These are phyloP conservation scores for Illadopsis cleaveri DNA, from an alignment of 2,113 vertebrate genomes.

Conservation along the genomic window DNA sequence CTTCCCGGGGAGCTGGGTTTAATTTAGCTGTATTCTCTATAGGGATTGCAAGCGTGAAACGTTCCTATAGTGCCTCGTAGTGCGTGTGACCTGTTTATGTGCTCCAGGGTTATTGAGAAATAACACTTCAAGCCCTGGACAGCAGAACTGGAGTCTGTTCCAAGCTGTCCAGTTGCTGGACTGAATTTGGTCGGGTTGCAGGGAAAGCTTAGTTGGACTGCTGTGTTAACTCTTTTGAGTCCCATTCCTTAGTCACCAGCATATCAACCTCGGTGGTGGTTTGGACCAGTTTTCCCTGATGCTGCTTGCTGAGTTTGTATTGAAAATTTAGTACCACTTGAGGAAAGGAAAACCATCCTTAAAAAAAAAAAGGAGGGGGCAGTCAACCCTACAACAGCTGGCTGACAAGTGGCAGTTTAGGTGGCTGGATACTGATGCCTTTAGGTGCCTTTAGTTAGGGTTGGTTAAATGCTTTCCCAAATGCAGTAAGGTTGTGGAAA, in stretches of 20 bases:
- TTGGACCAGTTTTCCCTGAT: background rate
- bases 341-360: background rate
- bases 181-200: background rate
- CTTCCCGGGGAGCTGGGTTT: background rate
- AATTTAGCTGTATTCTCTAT: background rate
- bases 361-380: background rate
- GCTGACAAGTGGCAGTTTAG: background rate
- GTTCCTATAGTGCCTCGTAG: background rate
- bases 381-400: background rate
- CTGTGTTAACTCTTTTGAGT: background rate
- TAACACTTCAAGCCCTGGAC: background rate
- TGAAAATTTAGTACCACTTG: background rate
- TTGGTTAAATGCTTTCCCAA: background rate
- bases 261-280: background rate
- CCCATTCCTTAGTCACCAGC: background rate
- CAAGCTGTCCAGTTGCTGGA: background rate
- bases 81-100: background rate
- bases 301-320: background rate
- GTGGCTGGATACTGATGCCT: background rate
- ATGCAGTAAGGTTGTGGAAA: background rate
- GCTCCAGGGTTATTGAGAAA: conserved; percentile 2
- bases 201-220: background rate
- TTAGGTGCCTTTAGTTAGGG: background rate
- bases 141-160: background rate
- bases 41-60: background rate